Evolutionary conservation across 2,888 invertebrate genomes (phyloP).

Genomic region (Archips crataeganus): DNA sequence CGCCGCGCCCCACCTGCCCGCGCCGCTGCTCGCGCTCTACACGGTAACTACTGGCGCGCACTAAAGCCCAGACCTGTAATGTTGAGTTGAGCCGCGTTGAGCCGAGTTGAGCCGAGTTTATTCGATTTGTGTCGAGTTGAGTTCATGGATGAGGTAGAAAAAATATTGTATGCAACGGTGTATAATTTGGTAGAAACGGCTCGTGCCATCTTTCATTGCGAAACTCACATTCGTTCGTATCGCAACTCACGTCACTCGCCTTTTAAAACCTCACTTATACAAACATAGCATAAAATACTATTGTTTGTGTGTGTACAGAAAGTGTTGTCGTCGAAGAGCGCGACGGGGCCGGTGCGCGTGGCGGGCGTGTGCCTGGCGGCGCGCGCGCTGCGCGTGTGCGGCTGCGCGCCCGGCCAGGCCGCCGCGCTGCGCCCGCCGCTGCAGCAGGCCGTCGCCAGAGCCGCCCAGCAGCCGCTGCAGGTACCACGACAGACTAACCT

Average conservation of each 20-base stretch:
- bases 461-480: slow-evolving; percentile 91
- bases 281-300: too few species aligned
- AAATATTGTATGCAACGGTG: too few species aligned
- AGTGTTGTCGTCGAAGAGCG: slow-evolving; percentile 90
- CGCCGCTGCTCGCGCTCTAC: slow-evolving; percentile 80
- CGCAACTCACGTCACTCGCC: too few species aligned
- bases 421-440: slow-evolving; percentile 87
- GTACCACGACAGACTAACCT: slow-evolving; percentile 52
- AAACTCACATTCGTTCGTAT: too few species aligned
- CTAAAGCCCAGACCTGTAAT: too few species aligned
- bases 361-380: slow-evolving; percentile 92
- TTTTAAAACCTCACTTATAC: too few species aligned
- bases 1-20: slow-evolving; percentile 87
- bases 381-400: slow-evolving; percentile 84
- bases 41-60: slow-evolving; percentile 49
- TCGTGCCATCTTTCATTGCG: too few species aligned
- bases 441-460: slow-evolving; percentile 90
- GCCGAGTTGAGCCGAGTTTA: too few species aligned
- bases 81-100: too few species aligned
- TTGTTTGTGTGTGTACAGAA: slow-evolving; percentile 77
- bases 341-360: slow-evolving; percentile 91
- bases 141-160: too few species aligned
- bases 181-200: too few species aligned
- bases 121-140: too few species aligned
- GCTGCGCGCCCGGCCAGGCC: slow-evolving; percentile 62